These are phyloP conservation scores for Passer domesticus DNA, from an alignment of 2,113 vertebrate genomes.

Conservation along the genomic window DNA sequence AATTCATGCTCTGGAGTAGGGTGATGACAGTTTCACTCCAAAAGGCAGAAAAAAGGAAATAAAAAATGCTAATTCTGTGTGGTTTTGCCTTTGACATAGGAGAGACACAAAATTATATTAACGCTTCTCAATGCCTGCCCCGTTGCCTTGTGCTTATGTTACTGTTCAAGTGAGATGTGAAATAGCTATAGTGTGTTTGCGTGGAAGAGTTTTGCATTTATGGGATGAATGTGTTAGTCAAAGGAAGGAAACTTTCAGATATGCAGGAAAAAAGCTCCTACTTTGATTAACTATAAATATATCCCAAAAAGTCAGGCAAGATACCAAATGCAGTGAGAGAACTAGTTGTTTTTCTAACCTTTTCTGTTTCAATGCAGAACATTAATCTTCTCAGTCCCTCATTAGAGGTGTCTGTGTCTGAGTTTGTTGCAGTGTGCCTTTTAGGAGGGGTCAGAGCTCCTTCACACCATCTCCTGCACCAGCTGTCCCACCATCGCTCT, in stretches of 20 bases:
- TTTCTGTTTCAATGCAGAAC: not conserved
- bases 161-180: not conserved
- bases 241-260: not conserved
- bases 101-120: not conserved
- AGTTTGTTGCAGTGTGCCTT: not conserved
- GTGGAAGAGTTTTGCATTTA: not conserved
- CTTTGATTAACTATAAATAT: not conserved
- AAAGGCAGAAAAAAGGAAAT: not conserved
- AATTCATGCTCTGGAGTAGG: not conserved
- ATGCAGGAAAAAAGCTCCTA: not conserved
- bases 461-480: too few species aligned
- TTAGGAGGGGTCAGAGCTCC: not conserved
- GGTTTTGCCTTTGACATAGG: not conserved
- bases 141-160: not conserved
- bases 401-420: not conserved
- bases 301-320: not conserved
- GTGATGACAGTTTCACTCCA: not conserved
- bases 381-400: not conserved
- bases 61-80: not conserved
- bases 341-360: not conserved
- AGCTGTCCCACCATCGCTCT: rapidly evolving
- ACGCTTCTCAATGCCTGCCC: not conserved
- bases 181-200: not conserved
- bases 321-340: not conserved
- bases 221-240: rapidly evolving